Evolutionary conservation across 2,113 vertebrate species (phyloP), one percentile per base, ranked within the genome.

Genomic region (Terrapene triunguis): DNA sequence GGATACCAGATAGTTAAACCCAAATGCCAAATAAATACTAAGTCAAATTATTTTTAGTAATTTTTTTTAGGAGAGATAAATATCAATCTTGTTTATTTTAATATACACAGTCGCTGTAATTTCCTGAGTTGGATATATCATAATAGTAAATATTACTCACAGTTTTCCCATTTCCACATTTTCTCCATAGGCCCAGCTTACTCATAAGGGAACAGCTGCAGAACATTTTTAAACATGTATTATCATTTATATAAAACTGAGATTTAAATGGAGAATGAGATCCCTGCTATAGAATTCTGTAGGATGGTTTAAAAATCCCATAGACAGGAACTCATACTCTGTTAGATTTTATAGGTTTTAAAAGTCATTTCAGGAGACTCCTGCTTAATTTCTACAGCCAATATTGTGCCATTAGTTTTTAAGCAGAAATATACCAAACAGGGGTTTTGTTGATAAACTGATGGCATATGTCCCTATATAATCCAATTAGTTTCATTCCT

Each of bases 141-240:
- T 94, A 94, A 94, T 97, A 97, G 94, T 91, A 98, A 97, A 97
- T 96, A 97, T 96, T 97, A 57, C n/a, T 91, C 89, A 94, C 93
- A 96, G 74, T 97, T 97, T 98, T 97, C 89, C 89, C 95, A 94
- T 96, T 92, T 97, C 96, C 51, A 80, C 80, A 79, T 97, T 96
- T 98, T 94, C 59, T 96, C 87, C 82, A 96, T 91, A 94, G 96
- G 93, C 91, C 92, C 87, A 85, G 83, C 93, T 98, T 98, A 97
- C 95, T 97, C 96, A 96, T 97, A 96, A 96, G 87, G 93, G 96
- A 97, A 96, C 97, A 98, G 97, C 97, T 98, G 97, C 96, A 95
- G 95, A 97, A 90, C 47, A 97, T 91, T 92, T 82, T 22, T 74
- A 94, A 87, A 93, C 82, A 24, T 25, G 72, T 79, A 95, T n/a